Evolutionary conservation across 1,140 invertebrate species (phyloP).

Genomic region (Rhyzopertha dominica): DNA sequence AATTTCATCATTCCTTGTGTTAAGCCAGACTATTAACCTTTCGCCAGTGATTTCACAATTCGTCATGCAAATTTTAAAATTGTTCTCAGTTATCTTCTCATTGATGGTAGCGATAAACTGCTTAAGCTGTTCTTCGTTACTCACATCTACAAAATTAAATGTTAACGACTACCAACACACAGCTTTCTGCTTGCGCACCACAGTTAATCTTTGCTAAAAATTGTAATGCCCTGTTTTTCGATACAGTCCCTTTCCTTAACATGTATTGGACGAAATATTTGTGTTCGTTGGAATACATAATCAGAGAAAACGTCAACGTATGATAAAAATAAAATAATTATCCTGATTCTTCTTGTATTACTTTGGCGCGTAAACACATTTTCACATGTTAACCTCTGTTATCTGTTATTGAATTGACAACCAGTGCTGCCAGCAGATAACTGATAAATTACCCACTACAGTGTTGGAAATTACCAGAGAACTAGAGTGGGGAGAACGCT

Average conservation of each 20-base stretch:
- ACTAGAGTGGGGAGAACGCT: too few species aligned
- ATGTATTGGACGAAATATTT: conserved; percentile 31
- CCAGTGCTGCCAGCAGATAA: too few species aligned
- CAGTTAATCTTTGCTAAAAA: conserved; percentile 20
- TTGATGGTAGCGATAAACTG: conserved; percentile 19
- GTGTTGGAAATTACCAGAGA: too few species aligned
- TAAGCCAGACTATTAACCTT: conserved; percentile 26
- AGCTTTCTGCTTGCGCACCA: too few species aligned
- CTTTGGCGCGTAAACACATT: too few species aligned
- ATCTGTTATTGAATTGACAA: too few species aligned
- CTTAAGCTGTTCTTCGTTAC: not conserved
- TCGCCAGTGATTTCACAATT: conserved; percentile 32
- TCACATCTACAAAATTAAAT: conserved; percentile 1
- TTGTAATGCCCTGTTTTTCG: conserved; percentile 23
- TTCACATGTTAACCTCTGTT: too few species aligned
- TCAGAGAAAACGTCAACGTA: too few species aligned
- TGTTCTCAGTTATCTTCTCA: conserved; percentile 27
- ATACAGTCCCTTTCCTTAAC: conserved; percentile 24
- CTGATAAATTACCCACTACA: too few species aligned
- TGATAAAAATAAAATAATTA: too few species aligned
- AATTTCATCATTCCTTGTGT: conserved; percentile 31
- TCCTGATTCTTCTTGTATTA: too few species aligned
- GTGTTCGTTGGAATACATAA: conserved; percentile 16
- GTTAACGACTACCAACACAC: too few species aligned
- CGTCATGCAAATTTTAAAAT: conserved; percentile 27